Conservation (phyloP, 2,888 invertebrate species). For the Hemistola chrysoprasaria region DNA sequence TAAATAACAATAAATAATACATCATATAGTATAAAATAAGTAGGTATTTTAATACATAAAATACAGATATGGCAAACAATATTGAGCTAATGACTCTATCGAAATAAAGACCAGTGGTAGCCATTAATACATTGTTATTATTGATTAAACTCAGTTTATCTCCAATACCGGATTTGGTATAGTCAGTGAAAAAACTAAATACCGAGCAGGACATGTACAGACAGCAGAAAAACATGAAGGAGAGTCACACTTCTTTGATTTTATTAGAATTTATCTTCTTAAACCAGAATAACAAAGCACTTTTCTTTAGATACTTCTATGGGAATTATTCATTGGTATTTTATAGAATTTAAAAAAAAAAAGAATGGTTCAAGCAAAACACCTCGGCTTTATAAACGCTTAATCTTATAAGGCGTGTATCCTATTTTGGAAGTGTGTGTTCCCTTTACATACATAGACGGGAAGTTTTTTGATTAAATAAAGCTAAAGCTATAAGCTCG, state of each 20-base stretch:
- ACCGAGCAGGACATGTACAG: conserved; percentile 47
- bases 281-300: conserved; percentile 38
- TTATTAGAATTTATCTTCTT: conserved; percentile 52
- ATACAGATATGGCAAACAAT: too few relatives aligned
- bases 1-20: too few relatives aligned
- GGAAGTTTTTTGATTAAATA: conserved; percentile 2
- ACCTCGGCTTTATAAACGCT: conserved; percentile 26
- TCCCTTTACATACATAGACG: conserved; percentile 4
- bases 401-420: conserved; percentile 24
- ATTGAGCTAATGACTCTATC: conserved; percentile 62
- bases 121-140: conserved; percentile 62
- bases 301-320: background rate
- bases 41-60: background rate
- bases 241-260: conserved; percentile 53
- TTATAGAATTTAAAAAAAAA: too few relatives aligned
- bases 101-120: conserved; percentile 44
- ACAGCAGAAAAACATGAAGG: conserved; percentile 54
- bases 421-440: conserved; percentile 5
- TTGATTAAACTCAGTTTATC: conserved; percentile 41
- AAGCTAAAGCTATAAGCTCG: too few relatives aligned
- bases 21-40: too few relatives aligned
- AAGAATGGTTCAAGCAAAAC: conserved; percentile 30
- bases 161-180: conserved; percentile 54
- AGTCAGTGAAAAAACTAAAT: conserved; percentile 61
- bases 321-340: conserved; percentile 13